Conservation (phyloP, 2,888 invertebrate genomes). For the Ectropis crepuscularia region DNA sequence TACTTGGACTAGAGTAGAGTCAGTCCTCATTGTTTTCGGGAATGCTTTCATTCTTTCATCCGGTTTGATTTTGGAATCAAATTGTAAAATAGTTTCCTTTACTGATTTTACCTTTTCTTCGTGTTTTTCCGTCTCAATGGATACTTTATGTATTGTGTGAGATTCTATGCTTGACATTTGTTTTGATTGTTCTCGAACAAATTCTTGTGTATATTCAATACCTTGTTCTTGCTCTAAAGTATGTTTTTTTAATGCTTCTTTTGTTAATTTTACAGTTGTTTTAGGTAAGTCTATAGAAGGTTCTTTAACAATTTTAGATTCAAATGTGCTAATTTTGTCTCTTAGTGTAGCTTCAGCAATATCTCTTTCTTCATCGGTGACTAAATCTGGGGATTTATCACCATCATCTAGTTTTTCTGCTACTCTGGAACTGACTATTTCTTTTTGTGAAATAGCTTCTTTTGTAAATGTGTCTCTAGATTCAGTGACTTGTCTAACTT, state of each 20-base stretch:
- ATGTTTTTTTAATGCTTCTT: constrained; percentile 81
- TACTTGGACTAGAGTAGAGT: constrained; percentile 81
- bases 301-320: constrained; percentile 77
- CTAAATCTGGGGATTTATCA: constrained; percentile 74
- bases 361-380: constrained; percentile 73
- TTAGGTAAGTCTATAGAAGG: constrained; percentile 72
- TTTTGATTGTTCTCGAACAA: constrained; percentile 79
- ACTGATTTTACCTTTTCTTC: constrained; percentile 72
- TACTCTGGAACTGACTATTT: constrained; percentile 80
- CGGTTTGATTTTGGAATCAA: constrained; percentile 71
- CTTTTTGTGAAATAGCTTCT: constrained; percentile 77
- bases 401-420: constrained; percentile 82
- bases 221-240: constrained; percentile 79
- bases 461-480: constrained; percentile 65
- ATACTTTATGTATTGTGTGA: constrained; percentile 60
- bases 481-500: constrained; percentile 61
- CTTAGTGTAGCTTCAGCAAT: constrained; percentile 78
- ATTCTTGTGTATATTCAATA: constrained; percentile 80
- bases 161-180: constrained; percentile 68
- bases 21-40: constrained; percentile 76
- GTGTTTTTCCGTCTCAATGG: constrained; percentile 63
- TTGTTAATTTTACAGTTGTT: constrained; percentile 75
- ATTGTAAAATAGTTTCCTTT: constrained; percentile 78
- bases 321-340: constrained; percentile 78
- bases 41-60: constrained; percentile 70